These are phyloP conservation scores for Oceanites oceanicus DNA, from an alignment of 2,113 vertebrate genomes.

Conservation along the genomic window DNA sequence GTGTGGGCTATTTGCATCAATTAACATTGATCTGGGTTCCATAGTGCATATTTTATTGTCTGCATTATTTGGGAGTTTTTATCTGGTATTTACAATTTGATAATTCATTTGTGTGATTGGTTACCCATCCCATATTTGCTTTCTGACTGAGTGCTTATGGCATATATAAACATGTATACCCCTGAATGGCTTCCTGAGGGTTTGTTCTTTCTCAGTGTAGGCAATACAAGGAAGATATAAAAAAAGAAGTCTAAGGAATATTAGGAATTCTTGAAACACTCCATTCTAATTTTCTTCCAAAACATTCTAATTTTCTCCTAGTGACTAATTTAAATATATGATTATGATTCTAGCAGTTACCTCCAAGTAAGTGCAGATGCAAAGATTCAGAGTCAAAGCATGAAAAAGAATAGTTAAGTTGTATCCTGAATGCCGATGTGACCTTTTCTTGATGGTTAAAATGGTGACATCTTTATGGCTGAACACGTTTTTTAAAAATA, in stretches of 20 bases:
- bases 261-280: neutral
- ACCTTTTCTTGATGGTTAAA: slow-evolving; percentile 53
- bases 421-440: slow-evolving; percentile 34
- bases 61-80: neutral
- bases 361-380: slow-evolving; percentile 36
- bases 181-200: neutral
- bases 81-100: neutral
- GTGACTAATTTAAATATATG: slow-evolving; percentile 57
- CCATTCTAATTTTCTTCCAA: neutral
- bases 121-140: neutral
- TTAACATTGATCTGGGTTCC: neutral
- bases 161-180: neutral
- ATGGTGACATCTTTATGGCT: slow-evolving; percentile 58
- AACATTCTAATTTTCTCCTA: slow-evolving; percentile 27
- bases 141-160: neutral
- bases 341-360: slow-evolving; percentile 42
- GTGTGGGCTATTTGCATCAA: neutral
- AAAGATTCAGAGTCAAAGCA: slow-evolving; percentile 56
- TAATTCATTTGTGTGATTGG: neutral
- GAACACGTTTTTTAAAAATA: slow-evolving; percentile 37
- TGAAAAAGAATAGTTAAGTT: slow-evolving; percentile 51
- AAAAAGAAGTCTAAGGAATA: neutral
- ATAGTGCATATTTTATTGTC: neutral
- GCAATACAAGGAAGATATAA: neutral
- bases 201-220: neutral